Base-by-base conservation (phyloP, 2,113 vertebrate genomes). In the Cygnus atratus region DNA sequence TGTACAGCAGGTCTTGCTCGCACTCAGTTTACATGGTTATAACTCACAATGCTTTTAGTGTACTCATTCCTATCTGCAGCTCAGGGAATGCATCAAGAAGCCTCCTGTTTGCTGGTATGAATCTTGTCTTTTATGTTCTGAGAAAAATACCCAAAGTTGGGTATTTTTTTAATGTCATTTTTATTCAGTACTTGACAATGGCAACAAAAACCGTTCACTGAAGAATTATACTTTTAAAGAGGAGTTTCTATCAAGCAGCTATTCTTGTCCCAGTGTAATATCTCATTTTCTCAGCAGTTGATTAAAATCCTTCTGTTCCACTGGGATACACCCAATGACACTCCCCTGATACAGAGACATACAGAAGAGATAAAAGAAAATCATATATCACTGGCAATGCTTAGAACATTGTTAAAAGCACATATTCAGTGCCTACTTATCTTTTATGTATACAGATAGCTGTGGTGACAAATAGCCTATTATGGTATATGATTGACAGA, bases 231-330 rank as follows among this genome's bases (percentile, higher is more conserved):
- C 67, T 79, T 95, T 90, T 88, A 95, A 87, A 88, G 44, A 89
- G 77, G 21, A 92, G 84, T 79, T 97, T 97, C 91, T 66, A 70
- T 66, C 75, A 43, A 70, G 81, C 50, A 80, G 71, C 92, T 72
- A n/a, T 92, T 97, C 91, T 87, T 61, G 37, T 63, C 70, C 91
- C 39, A 31, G 26, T 73, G 50, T 33, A 77, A 57, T 85, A 87
- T 79, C 85, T 97, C 92, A 90, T 95, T 97, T 97, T 96, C 94
- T 88, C 95, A 94, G 87, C 58, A 37, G 61, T 55, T 97, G 87
- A 97, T 97, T 97, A 96, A 77, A 97, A 97, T 86, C 76, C 74
- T 96, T 94, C 66, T 54, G 57, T 95, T 97, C 87, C 87, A 44
- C 87, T 59, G 67, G 62, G 74, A 82, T 81, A 94, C 85, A 96